A percentile compares a stretch with the other conserved stretches of the same genome.
phyloP scores from a whole-genome alignment of 2,113 vertebrate species.

The Nerophis lumbriciformis region DNA sequence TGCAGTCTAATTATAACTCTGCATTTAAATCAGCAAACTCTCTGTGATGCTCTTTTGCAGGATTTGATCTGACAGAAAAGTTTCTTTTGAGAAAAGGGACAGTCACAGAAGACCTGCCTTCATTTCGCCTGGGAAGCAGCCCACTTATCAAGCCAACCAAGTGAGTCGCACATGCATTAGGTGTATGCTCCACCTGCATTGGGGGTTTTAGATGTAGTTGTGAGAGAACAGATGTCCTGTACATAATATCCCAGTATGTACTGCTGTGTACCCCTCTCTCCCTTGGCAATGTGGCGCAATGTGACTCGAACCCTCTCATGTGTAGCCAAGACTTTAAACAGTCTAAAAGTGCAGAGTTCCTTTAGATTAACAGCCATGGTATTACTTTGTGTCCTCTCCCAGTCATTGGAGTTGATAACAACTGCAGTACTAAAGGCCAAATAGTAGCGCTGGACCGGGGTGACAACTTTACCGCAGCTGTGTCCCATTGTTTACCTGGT shows the following conservation, averaged over 20 bases:
- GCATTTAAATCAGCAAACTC: neutral
- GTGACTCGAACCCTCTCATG: conserved; percentile 8
- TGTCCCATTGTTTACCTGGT: too few relatives aligned
- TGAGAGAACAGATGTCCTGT: conserved; percentile 13
- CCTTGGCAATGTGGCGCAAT: conserved; percentile 1
- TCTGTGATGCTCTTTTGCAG: conserved; percentile 63
- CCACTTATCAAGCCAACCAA: conserved; percentile 84
- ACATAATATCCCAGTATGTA: conserved; percentile 17
- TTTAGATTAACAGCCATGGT: conserved; percentile 8
- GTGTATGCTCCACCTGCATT: conserved; percentile 1
- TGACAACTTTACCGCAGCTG: too few relatives aligned
- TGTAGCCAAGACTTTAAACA: conserved; percentile 4
- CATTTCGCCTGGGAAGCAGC: conserved; percentile 84
- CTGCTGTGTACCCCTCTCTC: conserved; percentile 9
- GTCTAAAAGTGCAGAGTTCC: conserved; percentile 9
- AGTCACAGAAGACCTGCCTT: conserved; percentile 75
- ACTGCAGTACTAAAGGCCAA: conserved; percentile 1
- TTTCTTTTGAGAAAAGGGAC: conserved; percentile 83
- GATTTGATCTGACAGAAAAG: conserved; percentile 87
- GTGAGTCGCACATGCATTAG: conserved; percentile 61
- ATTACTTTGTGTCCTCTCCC: neutral
- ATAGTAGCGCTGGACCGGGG: neutral
- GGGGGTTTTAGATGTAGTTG: conserved; percentile 1
- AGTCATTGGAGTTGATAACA: neutral
- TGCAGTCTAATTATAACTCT: neutral